Percentiles rank a stretch among this genome's conserved stretches.
Evolutionary conservation across 1,140 invertebrate genomes (phyloP).

Genomic region (Caligus rogercresseyi): DNA sequence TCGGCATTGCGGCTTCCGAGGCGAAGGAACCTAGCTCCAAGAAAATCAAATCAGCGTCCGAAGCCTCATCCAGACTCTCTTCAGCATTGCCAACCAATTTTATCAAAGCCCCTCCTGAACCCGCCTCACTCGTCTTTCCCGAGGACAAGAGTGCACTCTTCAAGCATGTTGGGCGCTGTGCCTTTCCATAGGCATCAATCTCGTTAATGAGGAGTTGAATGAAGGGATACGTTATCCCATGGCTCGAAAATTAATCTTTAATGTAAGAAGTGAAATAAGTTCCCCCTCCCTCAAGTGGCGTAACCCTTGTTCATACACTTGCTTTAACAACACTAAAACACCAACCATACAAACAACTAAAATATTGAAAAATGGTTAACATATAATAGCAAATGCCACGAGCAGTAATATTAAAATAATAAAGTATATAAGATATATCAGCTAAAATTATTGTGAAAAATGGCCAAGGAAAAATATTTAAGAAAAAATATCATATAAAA

Average conservation of each 20-base stretch:
- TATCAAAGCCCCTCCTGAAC: not conserved
- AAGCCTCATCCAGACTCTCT: not conserved
- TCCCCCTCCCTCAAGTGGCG: too few species aligned
- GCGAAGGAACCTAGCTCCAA: not conserved
- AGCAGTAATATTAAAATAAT: too few species aligned
- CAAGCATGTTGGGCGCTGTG: not conserved
- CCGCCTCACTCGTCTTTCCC: too few species aligned
- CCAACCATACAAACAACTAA: too few species aligned
- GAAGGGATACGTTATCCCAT: not conserved
- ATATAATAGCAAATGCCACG: too few species aligned
- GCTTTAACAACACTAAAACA: too few species aligned
- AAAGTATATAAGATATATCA: too few species aligned
- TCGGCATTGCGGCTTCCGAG: not conserved
- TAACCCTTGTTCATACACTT: too few species aligned
- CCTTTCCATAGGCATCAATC: not conserved
- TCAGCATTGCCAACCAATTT: not conserved
- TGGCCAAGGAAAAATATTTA: too few species aligned
- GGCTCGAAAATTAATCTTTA: not conserved
- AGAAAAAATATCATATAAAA: too few species aligned
- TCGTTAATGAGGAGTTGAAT: not conserved
- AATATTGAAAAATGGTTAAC: too few species aligned
- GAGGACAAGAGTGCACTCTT: not conserved
- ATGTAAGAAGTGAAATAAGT: not conserved
- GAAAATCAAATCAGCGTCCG: not conserved
- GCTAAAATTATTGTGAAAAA: too few species aligned